Conservation (phyloP, 2,113 vertebrate species). For the Notarius lentiginosus region DNA sequence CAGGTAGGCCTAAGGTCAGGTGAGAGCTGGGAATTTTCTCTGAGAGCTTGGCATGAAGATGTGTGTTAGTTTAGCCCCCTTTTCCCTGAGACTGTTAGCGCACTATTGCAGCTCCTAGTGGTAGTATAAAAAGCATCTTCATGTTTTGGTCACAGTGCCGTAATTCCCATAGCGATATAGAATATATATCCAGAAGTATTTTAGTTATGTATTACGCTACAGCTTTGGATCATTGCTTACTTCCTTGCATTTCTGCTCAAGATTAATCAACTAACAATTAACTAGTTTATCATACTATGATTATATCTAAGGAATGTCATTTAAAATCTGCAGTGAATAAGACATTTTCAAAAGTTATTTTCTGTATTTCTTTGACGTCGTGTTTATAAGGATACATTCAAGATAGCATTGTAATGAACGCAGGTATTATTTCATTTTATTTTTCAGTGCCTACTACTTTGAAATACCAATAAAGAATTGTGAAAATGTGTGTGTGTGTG, state of each 20-base stretch:
- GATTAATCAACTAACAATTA: conserved; percentile 34
- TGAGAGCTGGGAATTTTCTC: conserved; percentile 28
- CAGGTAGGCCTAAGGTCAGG: conserved; percentile 14
- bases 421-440: conserved; percentile 30
- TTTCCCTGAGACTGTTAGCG: conserved; percentile 48
- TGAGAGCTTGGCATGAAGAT: conserved; percentile 40
- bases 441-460: conserved; percentile 43
- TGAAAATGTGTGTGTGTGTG: conserved; percentile 20
- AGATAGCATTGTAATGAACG: conserved; percentile 32
- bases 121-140: conserved; percentile 48
- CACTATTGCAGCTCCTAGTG: conserved; percentile 56
- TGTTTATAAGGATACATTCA: conserved; percentile 28
- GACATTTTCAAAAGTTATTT: conserved; percentile 41
- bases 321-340: conserved; percentile 52
- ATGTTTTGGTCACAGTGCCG: conserved; percentile 51
- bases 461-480: conserved; percentile 53
- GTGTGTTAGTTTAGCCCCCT: conserved; percentile 42
- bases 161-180: conserved; percentile 48
- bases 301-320: conserved; percentile 52
- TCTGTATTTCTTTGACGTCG: conserved; percentile 52
- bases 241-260: conserved; percentile 46
- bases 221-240: conserved; percentile 43
- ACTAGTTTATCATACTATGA: conserved; percentile 48
- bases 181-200: conserved; percentile 46
- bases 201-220: conserved; percentile 42